These are phyloP conservation scores for Aromia moschata DNA, from an alignment of 2,888 invertebrate species.

Conservation along the genomic window DNA sequence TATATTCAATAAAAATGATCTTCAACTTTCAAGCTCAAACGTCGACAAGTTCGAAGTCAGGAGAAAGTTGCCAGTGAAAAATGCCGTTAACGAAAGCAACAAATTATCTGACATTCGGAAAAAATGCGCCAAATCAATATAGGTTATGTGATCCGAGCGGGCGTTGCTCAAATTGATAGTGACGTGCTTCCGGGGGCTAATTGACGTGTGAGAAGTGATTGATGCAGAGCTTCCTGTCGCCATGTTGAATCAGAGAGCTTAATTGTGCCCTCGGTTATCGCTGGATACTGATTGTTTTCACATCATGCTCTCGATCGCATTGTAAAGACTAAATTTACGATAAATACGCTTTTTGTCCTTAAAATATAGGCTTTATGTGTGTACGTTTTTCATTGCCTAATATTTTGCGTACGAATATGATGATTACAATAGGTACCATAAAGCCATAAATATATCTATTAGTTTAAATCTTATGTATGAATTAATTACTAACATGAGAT, in stretches of 20 bases:
- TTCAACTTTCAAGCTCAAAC: too few species aligned
- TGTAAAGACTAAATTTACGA: conserved; percentile 8
- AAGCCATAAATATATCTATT: too few species aligned
- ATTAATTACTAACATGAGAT: too few species aligned
- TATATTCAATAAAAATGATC: too few species aligned
- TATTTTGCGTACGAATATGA: too few species aligned
- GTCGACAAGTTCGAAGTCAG: too few species aligned
- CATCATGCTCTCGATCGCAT: conserved; percentile 43
- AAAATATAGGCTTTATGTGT: too few species aligned
- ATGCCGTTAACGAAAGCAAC: conserved; percentile 36
- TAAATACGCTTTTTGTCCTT: too few species aligned
- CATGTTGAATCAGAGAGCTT: conserved; percentile 61
- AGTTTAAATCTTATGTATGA: too few species aligned
- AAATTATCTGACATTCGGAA: conserved; percentile 41
- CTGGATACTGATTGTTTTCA: conserved; percentile 46
- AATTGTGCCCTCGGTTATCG: conserved; percentile 54
- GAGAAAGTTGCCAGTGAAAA: conserved; percentile 28
- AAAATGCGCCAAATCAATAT: conserved; percentile 53
- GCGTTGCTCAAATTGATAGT: conserved; percentile 64
- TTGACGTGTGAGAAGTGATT: conserved; percentile 64
- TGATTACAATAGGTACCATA: too few species aligned
- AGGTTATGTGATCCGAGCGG: conserved; percentile 58
- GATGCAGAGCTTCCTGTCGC: conserved; percentile 62
- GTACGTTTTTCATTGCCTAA: too few species aligned
- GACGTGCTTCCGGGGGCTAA: conserved; percentile 64